A percentile compares a stretch with the other conserved stretches of the same genome.
phyloP scores from a whole-genome alignment of 1,140 invertebrate genomes.

The Yoshiicerus persimilis region DNA sequence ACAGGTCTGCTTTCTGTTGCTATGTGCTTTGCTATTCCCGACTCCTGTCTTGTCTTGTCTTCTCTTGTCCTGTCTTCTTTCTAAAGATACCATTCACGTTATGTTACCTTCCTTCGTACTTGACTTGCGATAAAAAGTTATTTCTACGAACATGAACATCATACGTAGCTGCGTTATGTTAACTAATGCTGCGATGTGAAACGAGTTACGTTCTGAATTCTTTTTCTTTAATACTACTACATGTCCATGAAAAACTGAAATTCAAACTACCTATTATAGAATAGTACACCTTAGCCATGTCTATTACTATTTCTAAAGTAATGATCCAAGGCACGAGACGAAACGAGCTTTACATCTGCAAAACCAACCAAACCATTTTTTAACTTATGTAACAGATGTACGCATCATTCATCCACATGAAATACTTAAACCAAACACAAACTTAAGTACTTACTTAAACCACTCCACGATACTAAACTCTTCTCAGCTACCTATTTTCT shows the following conservation, averaged over 20 bases:
- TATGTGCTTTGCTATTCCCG: neutral
- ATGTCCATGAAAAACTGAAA: too few species aligned
- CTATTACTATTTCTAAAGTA: too few species aligned
- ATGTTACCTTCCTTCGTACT: neutral
- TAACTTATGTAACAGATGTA: neutral
- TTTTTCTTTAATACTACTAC: neutral
- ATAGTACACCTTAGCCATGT: too few species aligned
- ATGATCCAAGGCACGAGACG: neutral
- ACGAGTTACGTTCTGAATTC: neutral
- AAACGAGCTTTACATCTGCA: neutral
- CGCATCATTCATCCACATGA: neutral
- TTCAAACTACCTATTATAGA: too few species aligned
- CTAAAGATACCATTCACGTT: neutral
- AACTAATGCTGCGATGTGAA: neutral
- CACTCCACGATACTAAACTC: too few species aligned
- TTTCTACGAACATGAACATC: too few species aligned
- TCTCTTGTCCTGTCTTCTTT: neutral
- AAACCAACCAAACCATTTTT: neutral
- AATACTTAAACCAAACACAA: neutral
- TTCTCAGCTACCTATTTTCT: too few species aligned
- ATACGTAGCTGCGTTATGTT: too few species aligned
- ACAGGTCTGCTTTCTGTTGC: neutral
- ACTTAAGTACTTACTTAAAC: neutral
- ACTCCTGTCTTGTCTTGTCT: neutral
- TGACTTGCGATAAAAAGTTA: neutral